phyloP scores from a whole-genome alignment of 2,797 vertebrate species.

The Hydrophis major region DNA sequence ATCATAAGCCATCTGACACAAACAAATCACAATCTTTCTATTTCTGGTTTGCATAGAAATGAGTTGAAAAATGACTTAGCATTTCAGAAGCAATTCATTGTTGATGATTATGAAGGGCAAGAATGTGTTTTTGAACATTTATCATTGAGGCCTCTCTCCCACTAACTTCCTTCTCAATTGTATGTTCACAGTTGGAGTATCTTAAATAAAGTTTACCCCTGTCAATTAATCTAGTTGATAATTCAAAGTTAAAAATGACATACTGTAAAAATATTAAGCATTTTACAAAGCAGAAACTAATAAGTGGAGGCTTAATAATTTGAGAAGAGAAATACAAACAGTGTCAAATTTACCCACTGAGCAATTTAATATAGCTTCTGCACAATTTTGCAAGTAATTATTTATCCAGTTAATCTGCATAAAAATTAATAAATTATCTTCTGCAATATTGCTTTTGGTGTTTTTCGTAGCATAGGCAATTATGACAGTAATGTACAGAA shows the following conservation, averaged over 20 bases:
- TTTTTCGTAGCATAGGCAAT: conserved; percentile 36
- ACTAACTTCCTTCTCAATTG: background rate
- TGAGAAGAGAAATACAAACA: conserved; percentile 53
- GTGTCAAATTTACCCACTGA: conserved; percentile 51
- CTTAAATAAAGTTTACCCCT: conserved; percentile 56
- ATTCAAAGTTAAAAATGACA: conserved; percentile 48
- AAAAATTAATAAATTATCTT: conserved; percentile 56
- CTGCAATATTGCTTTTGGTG: conserved; percentile 40
- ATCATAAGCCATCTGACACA: conserved; percentile 24
- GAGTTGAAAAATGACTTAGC: conserved; percentile 37
- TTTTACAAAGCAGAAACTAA: conserved; percentile 38
- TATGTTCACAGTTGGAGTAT: conserved; percentile 18
- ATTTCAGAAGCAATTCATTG: conserved; percentile 40
- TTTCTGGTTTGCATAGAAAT: conserved; percentile 28
- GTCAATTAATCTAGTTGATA: conserved; percentile 46
- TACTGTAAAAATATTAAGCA: conserved; percentile 44
- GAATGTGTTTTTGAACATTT: conserved; percentile 26
- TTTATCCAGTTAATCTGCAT: conserved; percentile 56
- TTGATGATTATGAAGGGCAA: conserved; percentile 26
- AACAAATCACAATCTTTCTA: background rate
- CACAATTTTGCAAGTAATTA: conserved; percentile 62
- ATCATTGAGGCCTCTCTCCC: conserved; percentile 14
- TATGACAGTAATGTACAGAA: conserved; percentile 35
- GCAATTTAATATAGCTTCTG: conserved; percentile 59
- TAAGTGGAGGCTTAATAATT: conserved; percentile 57